phyloP scores from a whole-genome alignment of 2,797 vertebrate species.

The Clarias pachynema region DNA sequence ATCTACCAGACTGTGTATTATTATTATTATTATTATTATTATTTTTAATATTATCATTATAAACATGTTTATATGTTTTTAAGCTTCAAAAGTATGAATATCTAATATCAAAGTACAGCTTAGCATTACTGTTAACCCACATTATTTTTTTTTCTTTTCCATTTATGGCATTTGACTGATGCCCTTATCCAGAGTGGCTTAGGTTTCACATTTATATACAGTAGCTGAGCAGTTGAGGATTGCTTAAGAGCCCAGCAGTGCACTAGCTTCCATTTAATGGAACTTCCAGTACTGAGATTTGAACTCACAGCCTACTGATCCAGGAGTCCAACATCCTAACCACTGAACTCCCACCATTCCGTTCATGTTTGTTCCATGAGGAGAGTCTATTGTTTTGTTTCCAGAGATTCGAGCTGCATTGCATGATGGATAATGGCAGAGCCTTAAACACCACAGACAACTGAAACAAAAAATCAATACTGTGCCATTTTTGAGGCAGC shows the following conservation, averaged over 20 bases:
- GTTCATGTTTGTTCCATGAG: conserved; percentile 9
- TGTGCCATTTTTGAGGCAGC: conserved; percentile 38
- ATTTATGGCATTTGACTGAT: no score
- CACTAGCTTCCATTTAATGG: no score
- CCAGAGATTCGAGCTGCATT: conserved; percentile 34
- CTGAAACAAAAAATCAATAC: conserved; percentile 49
- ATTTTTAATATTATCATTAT: no score
- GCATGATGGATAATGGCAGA: conserved; percentile 37
- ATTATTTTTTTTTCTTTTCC: not conserved
- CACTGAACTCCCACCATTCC: no score
- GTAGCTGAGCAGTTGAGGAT: no score
- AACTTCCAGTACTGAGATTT: no score
- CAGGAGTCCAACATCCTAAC: no score
- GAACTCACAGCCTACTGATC: no score
- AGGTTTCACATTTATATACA: no score
- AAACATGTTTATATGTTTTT: conserved; percentile 31
- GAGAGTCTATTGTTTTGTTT: conserved; percentile 15
- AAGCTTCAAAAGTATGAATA: conserved; percentile 8
- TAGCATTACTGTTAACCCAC: conserved; percentile 1
- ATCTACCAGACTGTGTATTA: not conserved
- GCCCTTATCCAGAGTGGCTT: no score
- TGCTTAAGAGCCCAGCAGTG: no score
- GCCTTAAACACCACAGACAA: conserved; percentile 34
- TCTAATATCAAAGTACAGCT: conserved; percentile 29
- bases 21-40: no score